A percentile compares a stretch with the other conserved stretches of the same genome.
Conservation (phyloP, 2,797 vertebrate species). For the Neoniphon sammara region DNA sequence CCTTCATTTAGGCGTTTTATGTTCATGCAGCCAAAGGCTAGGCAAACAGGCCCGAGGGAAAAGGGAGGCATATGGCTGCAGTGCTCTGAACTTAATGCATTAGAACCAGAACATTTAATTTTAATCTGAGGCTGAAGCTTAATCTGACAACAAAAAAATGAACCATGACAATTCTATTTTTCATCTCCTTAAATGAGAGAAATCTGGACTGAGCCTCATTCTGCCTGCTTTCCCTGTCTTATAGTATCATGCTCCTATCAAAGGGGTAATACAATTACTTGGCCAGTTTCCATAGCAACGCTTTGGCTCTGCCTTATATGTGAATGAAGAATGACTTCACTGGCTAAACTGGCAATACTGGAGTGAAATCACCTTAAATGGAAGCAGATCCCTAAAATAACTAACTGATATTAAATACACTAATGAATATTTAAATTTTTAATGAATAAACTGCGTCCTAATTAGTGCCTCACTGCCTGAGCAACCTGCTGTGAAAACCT, state of each 20-base stretch:
- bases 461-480: not conserved
- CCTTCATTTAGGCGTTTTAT: not conserved
- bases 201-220: constrained; percentile 7
- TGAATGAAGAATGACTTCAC: constrained; percentile 54
- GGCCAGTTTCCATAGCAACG: constrained; percentile 77
- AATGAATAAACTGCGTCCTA: too few species aligned
- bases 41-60: not conserved
- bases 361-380: constrained; percentile 56
- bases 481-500: not conserved
- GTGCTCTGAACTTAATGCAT: constrained; percentile 14
- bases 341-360: constrained; percentile 13
- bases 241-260: constrained; percentile 45
- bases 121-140: not conserved
- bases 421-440: not conserved
- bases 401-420: not conserved
- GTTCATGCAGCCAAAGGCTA: not conserved
- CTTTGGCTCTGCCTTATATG: constrained; percentile 53
- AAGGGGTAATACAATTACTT: constrained; percentile 70
- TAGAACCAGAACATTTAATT: not conserved
- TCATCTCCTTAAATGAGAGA: not conserved
- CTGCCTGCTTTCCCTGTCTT: constrained; percentile 26
- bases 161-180: not conserved
- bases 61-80: not conserved
- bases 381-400: constrained; percentile 23
- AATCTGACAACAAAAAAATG: not conserved